Evolutionary conservation across 2,113 vertebrate species (phyloP), one percentile per base, ranked within the genome.

Genomic region (Rhadina sibilatrix): DNA sequence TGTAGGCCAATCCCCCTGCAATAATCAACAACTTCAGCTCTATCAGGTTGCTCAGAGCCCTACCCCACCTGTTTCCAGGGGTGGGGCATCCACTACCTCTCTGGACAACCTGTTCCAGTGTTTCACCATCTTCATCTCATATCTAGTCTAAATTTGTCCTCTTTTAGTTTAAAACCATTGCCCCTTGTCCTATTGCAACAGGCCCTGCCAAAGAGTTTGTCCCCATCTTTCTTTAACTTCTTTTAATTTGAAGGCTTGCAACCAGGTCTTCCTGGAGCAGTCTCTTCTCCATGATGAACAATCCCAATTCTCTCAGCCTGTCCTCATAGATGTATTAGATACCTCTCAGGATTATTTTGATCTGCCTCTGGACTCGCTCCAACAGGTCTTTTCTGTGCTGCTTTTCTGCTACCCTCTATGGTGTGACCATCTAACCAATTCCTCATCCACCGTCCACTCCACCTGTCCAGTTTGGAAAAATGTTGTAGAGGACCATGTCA

Each of bases 281-380:
- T 60, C 25, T 65, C 4, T 35, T 66, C 37, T 80, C 38, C 7
- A 42, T 35, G 6, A 27, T 74, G 30, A 74, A 5, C 12, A 54
- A 54, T 60, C 40, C 12, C 25, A 86, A 5, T 22, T 21, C 30
- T 35, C 49, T 33, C 22, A 61, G 27, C 11, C 27, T 61, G 10
- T 68, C 27, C 8, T 81, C 23, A 25, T 2, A 33, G 24, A 7
- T n/a, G 4, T 68, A 20, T 68, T 30, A 17, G 35, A 25, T 49
- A 5, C 12, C 7, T 33, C 60, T 53, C 18, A 15, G 49, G 5
- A 33, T 49, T 28, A 37, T 22, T 49, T 5, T 54, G n/a, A 7
- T 52, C 40, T 24, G 31, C 46, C 10, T 53, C 16, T 47, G 11
- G 20, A 12, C 20, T 66, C 0, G 0, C 14, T 54, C 24, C n/a